A percentile compares a stretch with the other conserved stretches of the same genome.
Evolutionary conservation across 2,797 vertebrate genomes (phyloP).

Genomic region (Acomys russatus): DNA sequence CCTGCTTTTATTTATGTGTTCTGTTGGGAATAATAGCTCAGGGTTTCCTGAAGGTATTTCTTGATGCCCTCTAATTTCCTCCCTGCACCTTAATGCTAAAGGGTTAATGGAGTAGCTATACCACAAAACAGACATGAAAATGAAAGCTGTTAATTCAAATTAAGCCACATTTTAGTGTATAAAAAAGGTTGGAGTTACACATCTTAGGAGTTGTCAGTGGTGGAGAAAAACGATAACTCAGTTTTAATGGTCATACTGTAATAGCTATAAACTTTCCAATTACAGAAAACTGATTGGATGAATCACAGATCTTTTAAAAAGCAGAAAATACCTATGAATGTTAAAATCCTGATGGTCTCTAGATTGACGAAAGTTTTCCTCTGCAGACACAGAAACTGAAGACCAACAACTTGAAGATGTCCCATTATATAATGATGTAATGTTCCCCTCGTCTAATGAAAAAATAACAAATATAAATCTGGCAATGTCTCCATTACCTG

Average conservation of each 20-base stretch:
- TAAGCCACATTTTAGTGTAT: slow-evolving; percentile 44
- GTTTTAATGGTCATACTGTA: background rate
- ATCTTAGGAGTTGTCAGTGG: background rate
- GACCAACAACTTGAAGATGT: slow-evolving; percentile 92
- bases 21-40: slow-evolving; percentile 46
- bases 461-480: slow-evolving; percentile 92
- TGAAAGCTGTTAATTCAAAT: slow-evolving; percentile 50
- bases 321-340: background rate
- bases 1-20: slow-evolving; percentile 23
- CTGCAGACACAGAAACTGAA: slow-evolving; percentile 91
- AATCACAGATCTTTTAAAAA: slow-evolving; percentile 35
- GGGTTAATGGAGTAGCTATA: slow-evolving; percentile 12
- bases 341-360: slow-evolving; percentile 58
- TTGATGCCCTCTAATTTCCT: slow-evolving; percentile 30
- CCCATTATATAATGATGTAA: slow-evolving; percentile 98
- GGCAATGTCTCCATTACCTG: slow-evolving; percentile 93
- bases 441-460: slow-evolving; percentile 95
- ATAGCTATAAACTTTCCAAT: slow-evolving; percentile 28
- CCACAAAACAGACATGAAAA: slow-evolving; percentile 44
- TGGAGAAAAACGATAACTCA: slow-evolving; percentile 53
- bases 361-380: slow-evolving; percentile 32
- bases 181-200: background rate
- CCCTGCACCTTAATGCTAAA: slow-evolving; percentile 36
- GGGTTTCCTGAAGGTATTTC: slow-evolving; percentile 49
- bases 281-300: slow-evolving; percentile 45